Base-by-base conservation (phyloP, 1,140 invertebrate genomes). In the Himalopsyche phryganea region DNA sequence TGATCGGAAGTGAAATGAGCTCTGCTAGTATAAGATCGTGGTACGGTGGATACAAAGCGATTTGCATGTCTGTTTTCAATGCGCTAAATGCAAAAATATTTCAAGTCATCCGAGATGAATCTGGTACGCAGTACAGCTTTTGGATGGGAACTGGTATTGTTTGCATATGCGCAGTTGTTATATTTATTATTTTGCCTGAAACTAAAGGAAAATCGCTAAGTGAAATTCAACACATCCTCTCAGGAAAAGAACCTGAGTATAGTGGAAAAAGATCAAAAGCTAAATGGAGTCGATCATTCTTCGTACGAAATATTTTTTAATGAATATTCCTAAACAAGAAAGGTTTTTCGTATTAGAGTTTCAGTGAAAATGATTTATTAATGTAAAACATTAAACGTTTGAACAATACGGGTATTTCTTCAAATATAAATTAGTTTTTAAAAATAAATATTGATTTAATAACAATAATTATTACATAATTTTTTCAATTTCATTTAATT, bases 1-100 rank as follows among this genome's bases (percentile, higher is more conserved):
- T 51, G 0, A 53, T 44, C 28, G 42, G 13, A 7, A 46, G 49
- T 58, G 41, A 73, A 71, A 40, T 63, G n/a, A 67, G 63, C 1
- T 47, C 53, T 11, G 45, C 3, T 38, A 17, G 13, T 19, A 57
- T 40, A 2, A 11, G 9, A 14, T 33, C 14, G n/a, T 51, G 14
- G 36, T 35, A 18, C 14, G 36, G 50, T 42, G 50, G 36, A 20
- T 51, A 51, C 17, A 51, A 40, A 20, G 35, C 36, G 2, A 51
- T 51, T 5, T 13, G 10, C 17, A 10, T 41, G n/a, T 51, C 50
- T 2, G 50, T 42, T 6, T 51, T 51, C n/a, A 42, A 42, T 15
- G 4, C 50, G 1, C 17, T 51, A 1, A 41, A 18, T 14, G 17
- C 14, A 6, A 51, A 51, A 19, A 1, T 41, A 11, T 51, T 51